Conservation (phyloP, 1,140 invertebrate genomes). For the Drosophila erecta region DNA sequence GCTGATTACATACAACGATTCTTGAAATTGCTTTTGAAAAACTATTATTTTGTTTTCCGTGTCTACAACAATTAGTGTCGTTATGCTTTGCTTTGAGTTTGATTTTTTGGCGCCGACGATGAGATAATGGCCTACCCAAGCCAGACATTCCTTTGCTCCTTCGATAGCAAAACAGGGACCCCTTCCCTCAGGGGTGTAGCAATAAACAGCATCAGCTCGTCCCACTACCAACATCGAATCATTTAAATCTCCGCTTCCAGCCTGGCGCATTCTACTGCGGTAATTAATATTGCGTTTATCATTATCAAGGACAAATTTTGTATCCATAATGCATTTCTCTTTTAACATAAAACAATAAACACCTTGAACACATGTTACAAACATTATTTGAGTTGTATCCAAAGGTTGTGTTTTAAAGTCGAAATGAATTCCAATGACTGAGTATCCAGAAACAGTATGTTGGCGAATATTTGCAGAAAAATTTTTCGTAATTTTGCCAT, state of each 20-base stretch:
- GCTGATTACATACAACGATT: conserved; percentile 30
- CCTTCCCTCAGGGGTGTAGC: conserved; percentile 59
- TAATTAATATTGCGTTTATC: conserved; percentile 35
- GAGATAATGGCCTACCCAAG: conserved; percentile 51
- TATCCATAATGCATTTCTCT: conserved; percentile 42
- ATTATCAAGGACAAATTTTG: conserved; percentile 28
- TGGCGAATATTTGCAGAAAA: conserved; percentile 37
- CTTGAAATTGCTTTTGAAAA: conserved; percentile 43
- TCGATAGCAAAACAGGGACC: conserved; percentile 67
- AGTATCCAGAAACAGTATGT: conserved; percentile 19
- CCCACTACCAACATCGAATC: conserved; percentile 54
- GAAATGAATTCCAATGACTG: conserved; percentile 61
- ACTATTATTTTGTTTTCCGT: conserved; percentile 66
- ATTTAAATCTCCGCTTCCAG: background rate
- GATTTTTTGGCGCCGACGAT: conserved; percentile 19
- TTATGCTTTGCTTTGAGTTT: background rate
- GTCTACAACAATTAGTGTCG: conserved; percentile 47
- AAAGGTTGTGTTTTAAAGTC: background rate
- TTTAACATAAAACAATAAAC: conserved; percentile 47
- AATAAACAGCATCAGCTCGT: conserved; percentile 63
- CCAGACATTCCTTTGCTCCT: conserved; percentile 48
- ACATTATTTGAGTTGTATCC: conserved; percentile 31
- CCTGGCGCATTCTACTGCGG: conserved; percentile 48
- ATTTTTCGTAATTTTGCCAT: conserved; percentile 44
- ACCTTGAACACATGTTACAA: conserved; percentile 44